A percentile compares a stretch with the other conserved stretches of the same genome.
phyloP scores from a whole-genome alignment of 2,888 invertebrate genomes.

The Drosophila mulleri region DNA sequence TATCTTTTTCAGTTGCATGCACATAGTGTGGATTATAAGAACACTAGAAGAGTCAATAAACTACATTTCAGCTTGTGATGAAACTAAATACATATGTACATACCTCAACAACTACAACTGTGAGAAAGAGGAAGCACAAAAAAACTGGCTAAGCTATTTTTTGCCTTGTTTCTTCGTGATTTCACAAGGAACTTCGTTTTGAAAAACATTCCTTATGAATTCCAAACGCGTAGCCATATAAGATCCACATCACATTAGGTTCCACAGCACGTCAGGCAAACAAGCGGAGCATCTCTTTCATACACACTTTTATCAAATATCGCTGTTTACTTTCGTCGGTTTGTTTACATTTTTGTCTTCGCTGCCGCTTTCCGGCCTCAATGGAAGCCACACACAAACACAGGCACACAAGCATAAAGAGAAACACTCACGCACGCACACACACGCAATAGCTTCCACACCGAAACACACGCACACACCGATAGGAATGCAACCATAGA shows the following conservation, averaged over 20 bases:
- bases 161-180: background rate
- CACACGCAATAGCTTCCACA: conserved; percentile 7
- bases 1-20: conserved; percentile 9
- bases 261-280: conserved; percentile 47
- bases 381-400: conserved; percentile 26
- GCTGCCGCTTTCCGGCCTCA: conserved; percentile 67
- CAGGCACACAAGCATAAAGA: conserved; percentile 3
- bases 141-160: conserved; percentile 1
- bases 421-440: conserved; percentile 23
- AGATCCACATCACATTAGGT: conserved; percentile 37
- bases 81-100: conserved; percentile 42
- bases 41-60: background rate
- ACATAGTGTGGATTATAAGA: background rate
- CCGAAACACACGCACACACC: conserved; percentile 11
- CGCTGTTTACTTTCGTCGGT: conserved; percentile 66
- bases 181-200: conserved; percentile 22
- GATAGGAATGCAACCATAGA: conserved; percentile 23
- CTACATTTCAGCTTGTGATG: conserved; percentile 56
- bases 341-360: conserved; percentile 77
- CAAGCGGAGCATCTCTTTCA: conserved; percentile 64
- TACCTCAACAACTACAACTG: conserved; percentile 13
- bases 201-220: conserved; percentile 25
- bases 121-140: conserved; percentile 1
- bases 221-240: conserved; percentile 12
- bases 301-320: conserved; percentile 74